A percentile compares a stretch with the other conserved stretches of the same genome.
phyloP scores from a whole-genome alignment of 2,888 invertebrate species.

The Alloscopus bannaensis region DNA sequence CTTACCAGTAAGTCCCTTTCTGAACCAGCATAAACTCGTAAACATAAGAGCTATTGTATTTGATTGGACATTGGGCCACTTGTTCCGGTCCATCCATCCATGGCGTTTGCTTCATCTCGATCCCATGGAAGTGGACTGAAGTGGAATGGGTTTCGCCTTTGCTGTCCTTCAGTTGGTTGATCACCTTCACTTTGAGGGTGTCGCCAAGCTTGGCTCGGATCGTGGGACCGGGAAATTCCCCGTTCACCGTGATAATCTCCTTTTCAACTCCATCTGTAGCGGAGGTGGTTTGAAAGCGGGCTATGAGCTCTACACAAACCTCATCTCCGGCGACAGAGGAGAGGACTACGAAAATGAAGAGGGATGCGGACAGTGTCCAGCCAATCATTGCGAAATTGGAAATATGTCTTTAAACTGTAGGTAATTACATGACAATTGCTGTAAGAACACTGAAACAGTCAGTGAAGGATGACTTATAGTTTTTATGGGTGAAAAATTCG shows the following conservation, averaged over 20 bases:
- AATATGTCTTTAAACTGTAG: too few relatives aligned
- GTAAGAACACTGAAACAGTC: too few relatives aligned
- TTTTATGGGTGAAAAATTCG: too few relatives aligned
- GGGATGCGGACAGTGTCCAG: too few relatives aligned
- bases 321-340: too few relatives aligned
- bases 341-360: too few relatives aligned
- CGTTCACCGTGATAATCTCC: conserved; percentile 32
- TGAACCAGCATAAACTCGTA: conserved; percentile 62
- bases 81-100: conserved; percentile 77
- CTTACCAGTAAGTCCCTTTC: conserved; percentile 41
- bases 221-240: conserved; percentile 41
- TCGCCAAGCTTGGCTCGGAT: conserved; percentile 1
- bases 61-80: conserved; percentile 76
- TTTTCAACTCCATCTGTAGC: conserved; percentile 22
- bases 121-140: conserved; percentile 78
- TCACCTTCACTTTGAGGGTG: neutral
- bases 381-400: too few relatives aligned
- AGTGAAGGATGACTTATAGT: too few relatives aligned
- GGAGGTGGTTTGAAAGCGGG: neutral
- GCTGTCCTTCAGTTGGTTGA: neutral
- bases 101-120: conserved; percentile 74
- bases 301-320: conserved; percentile 4
- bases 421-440: too few relatives aligned
- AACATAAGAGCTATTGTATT: conserved; percentile 73
- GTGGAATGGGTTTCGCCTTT: conserved; percentile 66